Evolutionary conservation across 1,140 invertebrate genomes (phyloP), one percentile per base, ranked within the genome.

Genomic region (Euwallacea similis): DNA sequence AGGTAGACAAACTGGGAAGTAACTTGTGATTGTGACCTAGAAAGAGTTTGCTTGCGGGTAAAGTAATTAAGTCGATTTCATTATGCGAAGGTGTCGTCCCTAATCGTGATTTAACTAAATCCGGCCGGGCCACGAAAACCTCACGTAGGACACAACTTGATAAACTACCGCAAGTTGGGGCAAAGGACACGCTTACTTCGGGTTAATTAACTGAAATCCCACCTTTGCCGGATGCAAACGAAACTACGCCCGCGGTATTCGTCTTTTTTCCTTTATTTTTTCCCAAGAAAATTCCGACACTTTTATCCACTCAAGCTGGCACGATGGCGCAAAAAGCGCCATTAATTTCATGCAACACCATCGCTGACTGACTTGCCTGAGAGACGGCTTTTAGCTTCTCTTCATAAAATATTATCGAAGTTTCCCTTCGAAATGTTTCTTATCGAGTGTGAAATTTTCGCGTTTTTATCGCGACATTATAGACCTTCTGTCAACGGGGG

Each of bases 381-480:
- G 21, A 33, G 21, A 33, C 21, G 59, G 67, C 67, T 62, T 69
- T 69, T 69, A 69, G 42, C 42, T 47, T 47, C 60, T 66, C 46
- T 61, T 62, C 59, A 62, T 69, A 61, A 69, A 69, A 69, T 69
- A 69, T 69, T 69, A 69, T 69, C 67, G 58, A 62, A 69, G 58
- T 69, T 69, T 69, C 59, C 67, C 44, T 69, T 54, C 16, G 58
- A 62, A 69, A 69, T 62, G 67, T 62, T 69, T 63, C 67, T 69
- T 69, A 69, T 69, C 67, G 62, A 69, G 67, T 69, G 67, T 69
- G 67, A 69, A 69, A 69, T 69, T 69, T 69, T 69, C 67, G 47
- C 58, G 55, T 69, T 69, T 69, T 69, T 69, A 69, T 69, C 67
- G 61, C 50, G n/a, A 50, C 60, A 69, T 69, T 69, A 69, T 69